These are phyloP conservation scores for Eumacrocentrus americanus DNA, from an alignment of 2,888 invertebrate species.

Conservation along the genomic window DNA sequence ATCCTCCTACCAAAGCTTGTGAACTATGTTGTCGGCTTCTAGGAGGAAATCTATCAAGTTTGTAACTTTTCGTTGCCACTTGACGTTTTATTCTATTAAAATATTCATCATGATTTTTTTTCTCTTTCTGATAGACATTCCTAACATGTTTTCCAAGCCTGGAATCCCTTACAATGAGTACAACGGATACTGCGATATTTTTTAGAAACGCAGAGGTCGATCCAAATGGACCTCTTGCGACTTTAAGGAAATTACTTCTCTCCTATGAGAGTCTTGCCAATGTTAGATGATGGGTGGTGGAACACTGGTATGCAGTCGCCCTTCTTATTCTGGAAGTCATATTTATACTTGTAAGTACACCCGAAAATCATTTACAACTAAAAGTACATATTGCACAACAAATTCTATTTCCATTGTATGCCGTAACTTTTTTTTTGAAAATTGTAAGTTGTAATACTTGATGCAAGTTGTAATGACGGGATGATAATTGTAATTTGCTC, in stretches of 20 bases:
- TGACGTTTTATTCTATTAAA: constrained; percentile 4
- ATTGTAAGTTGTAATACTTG: constrained; percentile 46
- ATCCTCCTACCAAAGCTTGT: constrained; percentile 85
- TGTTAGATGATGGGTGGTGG: constrained; percentile 84
- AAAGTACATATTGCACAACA: background rate
- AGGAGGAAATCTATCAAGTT: constrained; percentile 80
- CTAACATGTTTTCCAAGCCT: constrained; percentile 91
- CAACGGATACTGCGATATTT: constrained; percentile 81
- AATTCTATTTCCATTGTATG: background rate
- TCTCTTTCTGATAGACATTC: too few species aligned
- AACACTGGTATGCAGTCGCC: constrained; percentile 90
- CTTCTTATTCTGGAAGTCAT: constrained; percentile 76
- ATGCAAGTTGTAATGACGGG: too few species aligned
- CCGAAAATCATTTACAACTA: background rate
- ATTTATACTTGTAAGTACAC: constrained; percentile 77
- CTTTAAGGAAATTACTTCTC: constrained; percentile 81
- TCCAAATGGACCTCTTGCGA: constrained; percentile 90
- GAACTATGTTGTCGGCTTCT: constrained; percentile 91
- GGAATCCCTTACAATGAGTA: constrained; percentile 95
- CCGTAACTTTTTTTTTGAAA: constrained; percentile 32
- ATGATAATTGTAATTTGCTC: too few species aligned
- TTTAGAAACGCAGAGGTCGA: constrained; percentile 87
- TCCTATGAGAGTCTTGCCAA: constrained; percentile 90
- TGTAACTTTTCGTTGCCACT: constrained; percentile 59
- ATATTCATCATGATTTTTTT: too few species aligned